These are phyloP conservation scores for Eupithecia tripunctaria DNA, from an alignment of 2,888 invertebrate genomes.

Conservation along the genomic window DNA sequence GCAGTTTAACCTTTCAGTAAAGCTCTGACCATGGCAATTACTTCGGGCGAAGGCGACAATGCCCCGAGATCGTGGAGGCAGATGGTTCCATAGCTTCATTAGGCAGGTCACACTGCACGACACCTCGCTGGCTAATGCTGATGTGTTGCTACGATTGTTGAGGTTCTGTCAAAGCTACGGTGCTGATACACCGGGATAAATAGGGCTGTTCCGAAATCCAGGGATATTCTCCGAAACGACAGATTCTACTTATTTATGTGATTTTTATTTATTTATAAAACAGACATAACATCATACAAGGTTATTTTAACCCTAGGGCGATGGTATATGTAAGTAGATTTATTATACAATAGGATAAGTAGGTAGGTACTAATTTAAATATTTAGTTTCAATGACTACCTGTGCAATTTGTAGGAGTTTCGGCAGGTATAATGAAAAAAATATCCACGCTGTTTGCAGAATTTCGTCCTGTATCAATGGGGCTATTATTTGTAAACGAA, in stretches of 20 bases:
- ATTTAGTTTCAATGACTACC: no score
- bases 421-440: no score
- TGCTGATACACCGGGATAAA: conserved; percentile 12
- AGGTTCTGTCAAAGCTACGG: conserved; percentile 37
- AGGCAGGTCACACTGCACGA: conserved; percentile 59
- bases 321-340: no score
- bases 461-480: neutral
- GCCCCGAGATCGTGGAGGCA: conserved; percentile 40
- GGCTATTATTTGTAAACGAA: neutral
- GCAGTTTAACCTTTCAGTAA: conserved; percentile 10
- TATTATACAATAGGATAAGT: no score
- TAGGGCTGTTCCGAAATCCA: neutral
- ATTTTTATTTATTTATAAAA: no score
- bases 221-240: neutral
- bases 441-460: no score
- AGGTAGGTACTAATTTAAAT: no score
- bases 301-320: no score
- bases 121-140: conserved; percentile 77
- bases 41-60: conserved; percentile 42
- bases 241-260: neutral
- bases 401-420: no score
- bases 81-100: conserved; percentile 67
- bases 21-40: conserved; percentile 37
- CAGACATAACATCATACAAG: no score
- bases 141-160: conserved; percentile 67